phyloP scores from a whole-genome alignment of 1,140 invertebrate species.

The Nasonia vitripennis region DNA sequence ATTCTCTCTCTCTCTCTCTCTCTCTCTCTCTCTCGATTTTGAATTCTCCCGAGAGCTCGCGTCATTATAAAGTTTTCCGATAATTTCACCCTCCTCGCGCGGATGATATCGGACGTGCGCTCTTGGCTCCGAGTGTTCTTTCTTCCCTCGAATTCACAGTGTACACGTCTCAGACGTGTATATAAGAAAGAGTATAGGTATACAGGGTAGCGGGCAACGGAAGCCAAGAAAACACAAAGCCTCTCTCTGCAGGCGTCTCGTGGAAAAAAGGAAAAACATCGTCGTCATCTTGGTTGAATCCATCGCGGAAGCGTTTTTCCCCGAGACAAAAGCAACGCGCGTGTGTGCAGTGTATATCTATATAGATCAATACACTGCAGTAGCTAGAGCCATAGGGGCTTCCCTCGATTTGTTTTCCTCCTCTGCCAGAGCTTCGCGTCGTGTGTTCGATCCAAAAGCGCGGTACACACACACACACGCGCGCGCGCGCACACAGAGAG shows the following conservation, averaged over 20 bases:
- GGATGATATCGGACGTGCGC: not conserved
- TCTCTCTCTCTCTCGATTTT: too few relatives aligned
- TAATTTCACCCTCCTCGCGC: not conserved
- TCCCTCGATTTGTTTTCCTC: conserved; percentile 16
- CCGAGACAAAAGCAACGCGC: conserved; percentile 8
- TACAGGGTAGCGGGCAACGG: not conserved
- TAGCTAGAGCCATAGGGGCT: not conserved
- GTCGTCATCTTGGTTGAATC: not conserved
- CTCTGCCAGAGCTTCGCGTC: not conserved
- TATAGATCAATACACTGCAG: conserved; percentile 38
- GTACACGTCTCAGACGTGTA: too few relatives aligned
- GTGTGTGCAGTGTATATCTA: not conserved
- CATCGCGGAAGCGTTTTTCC: conserved; percentile 2
- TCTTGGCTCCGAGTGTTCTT: not conserved
- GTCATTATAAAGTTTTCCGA: conserved; percentile 17
- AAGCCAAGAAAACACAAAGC: not conserved
- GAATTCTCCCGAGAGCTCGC: not conserved
- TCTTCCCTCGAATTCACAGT: not conserved
- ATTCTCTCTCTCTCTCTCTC: not conserved
- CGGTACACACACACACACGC: too few relatives aligned
- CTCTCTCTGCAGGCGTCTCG: too few relatives aligned
- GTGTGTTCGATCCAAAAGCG: not conserved
- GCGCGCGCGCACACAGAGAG: too few relatives aligned
- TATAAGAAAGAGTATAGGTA: too few relatives aligned
- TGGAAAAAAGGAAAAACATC: not conserved